These are phyloP conservation scores for Narcine bancroftii DNA, from an alignment of 2,113 vertebrate species.

Conservation along the genomic window DNA sequence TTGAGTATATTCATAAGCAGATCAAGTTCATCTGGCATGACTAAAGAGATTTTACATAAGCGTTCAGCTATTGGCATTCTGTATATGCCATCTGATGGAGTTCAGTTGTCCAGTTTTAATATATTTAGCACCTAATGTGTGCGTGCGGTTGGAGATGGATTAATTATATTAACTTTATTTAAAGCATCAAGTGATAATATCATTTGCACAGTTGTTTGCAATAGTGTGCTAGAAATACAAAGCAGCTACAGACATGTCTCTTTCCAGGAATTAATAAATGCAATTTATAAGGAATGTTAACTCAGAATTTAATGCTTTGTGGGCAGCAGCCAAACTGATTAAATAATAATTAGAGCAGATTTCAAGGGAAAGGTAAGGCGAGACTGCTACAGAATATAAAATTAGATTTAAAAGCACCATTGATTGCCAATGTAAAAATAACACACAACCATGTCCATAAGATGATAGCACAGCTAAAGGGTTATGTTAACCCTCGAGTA, in stretches of 20 bases:
- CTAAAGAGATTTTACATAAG: conserved; percentile 31
- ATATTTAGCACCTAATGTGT: conserved; percentile 23
- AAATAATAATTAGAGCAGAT: conserved; percentile 62
- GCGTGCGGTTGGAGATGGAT: conserved; percentile 8
- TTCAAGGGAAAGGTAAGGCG: conserved; percentile 49
- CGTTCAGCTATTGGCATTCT: conserved; percentile 21
- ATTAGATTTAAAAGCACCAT: conserved; percentile 39
- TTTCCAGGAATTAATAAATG: conserved; percentile 71
- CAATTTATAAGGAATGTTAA: conserved; percentile 73
- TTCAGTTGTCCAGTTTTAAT: conserved; percentile 29
- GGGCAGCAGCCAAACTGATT: conserved; percentile 65
- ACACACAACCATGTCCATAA: not conserved
- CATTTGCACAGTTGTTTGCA: conserved; percentile 53
- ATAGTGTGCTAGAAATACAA: conserved; percentile 67
- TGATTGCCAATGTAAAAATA: conserved; percentile 11
- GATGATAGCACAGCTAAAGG: conserved; percentile 26
- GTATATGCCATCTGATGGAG: conserved; percentile 8
- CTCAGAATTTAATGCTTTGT: conserved; percentile 67
- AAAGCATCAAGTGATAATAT: conserved; percentile 50
- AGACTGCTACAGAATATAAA: conserved; percentile 54
- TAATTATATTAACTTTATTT: conserved; percentile 35
- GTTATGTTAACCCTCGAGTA: conserved; percentile 26
- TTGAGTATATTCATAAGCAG: conserved; percentile 5
- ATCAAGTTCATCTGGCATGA: conserved; percentile 25
- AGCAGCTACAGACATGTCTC: conserved; percentile 60